Conservation (phyloP, 2,797 vertebrate species). For the Xiphorhynchus erythropygius region DNA sequence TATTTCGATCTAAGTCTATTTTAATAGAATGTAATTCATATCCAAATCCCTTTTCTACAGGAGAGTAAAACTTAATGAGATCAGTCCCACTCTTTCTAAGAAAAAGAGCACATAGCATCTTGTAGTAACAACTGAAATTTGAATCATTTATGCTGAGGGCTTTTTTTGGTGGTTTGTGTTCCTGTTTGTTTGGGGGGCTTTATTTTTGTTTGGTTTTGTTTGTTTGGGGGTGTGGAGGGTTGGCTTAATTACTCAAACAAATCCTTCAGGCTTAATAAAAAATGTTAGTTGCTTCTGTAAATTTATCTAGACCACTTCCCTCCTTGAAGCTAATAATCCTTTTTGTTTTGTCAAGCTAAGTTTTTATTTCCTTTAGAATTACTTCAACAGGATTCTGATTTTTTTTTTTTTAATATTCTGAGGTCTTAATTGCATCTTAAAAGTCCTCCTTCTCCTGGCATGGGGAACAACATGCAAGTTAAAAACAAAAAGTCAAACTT, state of each 20-base stretch:
- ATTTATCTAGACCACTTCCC: neutral
- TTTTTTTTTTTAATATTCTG: neutral
- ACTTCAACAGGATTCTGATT: neutral
- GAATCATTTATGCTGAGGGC: neutral
- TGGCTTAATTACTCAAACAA: neutral
- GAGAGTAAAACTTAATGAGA: neutral
- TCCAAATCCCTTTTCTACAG: neutral
- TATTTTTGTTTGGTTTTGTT: neutral
- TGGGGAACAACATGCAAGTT: neutral
- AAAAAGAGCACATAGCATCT: neutral
- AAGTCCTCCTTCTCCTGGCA: neutral
- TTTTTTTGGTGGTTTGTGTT: neutral
- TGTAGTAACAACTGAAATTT: neutral
- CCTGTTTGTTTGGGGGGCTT: neutral
- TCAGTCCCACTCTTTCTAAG: rapidly evolving
- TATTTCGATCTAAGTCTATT: neutral
- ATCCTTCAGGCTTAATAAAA: neutral
- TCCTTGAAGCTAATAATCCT: neutral
- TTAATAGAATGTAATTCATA: neutral
- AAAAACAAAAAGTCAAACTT: neutral
- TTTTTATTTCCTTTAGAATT: neutral
- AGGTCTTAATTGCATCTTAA: neutral
- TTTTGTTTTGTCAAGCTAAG: neutral
- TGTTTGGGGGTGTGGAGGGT: neutral
- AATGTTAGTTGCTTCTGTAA: neutral